These are phyloP conservation scores for Physella acuta DNA, from an alignment of 1,140 invertebrate genomes.

Conservation along the genomic window DNA sequence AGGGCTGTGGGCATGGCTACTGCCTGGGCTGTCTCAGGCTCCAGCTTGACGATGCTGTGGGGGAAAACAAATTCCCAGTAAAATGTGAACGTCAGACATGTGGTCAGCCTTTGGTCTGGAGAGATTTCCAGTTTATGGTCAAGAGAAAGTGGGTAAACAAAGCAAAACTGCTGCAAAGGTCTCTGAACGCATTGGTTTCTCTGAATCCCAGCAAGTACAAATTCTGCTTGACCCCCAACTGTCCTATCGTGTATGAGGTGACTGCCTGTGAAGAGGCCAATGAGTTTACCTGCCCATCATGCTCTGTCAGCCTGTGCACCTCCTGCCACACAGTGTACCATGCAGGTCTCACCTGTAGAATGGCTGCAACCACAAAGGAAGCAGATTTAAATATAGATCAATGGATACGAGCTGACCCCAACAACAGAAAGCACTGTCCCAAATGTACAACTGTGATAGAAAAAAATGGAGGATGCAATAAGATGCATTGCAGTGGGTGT, in stretches of 20 bases:
- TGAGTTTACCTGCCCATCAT: conserved; percentile 39
- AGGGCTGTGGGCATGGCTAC: conserved; percentile 51
- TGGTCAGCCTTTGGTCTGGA: conserved; percentile 30
- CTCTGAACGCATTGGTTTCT: conserved; percentile 33
- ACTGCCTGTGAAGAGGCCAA: conserved; percentile 23
- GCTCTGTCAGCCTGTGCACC: conserved; percentile 39
- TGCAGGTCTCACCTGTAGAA: conserved; percentile 43
- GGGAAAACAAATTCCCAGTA: conserved; percentile 36
- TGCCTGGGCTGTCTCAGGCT: conserved; percentile 42
- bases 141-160: conserved; percentile 22
- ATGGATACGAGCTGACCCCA: conserved; percentile 33
- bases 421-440: conserved; percentile 41
- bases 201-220: conserved; percentile 32
- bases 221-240: conserved; percentile 49
- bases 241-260: conserved; percentile 41
- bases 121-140: conserved; percentile 34
- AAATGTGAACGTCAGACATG: conserved; percentile 43
- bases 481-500: conserved; percentile 38
- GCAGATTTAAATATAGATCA: conserved; percentile 24
- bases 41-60: conserved; percentile 26
- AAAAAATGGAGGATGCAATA: conserved; percentile 44
- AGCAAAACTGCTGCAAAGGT: conserved; percentile 25
- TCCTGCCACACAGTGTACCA: conserved; percentile 40
- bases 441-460: conserved; percentile 40
- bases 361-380: conserved; percentile 28